Evolutionary conservation across 2,113 vertebrate species (phyloP), one percentile per base, ranked within the genome.

Genomic region (Passer domesticus): DNA sequence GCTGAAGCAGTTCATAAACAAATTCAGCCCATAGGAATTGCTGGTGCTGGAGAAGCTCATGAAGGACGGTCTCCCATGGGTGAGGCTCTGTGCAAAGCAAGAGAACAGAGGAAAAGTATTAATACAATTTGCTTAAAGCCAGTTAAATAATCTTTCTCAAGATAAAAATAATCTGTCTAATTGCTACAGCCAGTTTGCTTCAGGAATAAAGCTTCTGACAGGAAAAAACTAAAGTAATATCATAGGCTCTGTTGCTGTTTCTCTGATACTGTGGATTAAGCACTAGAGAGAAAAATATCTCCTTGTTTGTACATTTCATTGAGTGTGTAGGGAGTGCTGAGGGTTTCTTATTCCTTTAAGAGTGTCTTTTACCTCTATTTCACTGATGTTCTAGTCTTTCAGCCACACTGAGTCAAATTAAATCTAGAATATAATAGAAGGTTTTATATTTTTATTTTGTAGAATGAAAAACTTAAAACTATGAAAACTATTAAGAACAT

Each of bases 1-100:
- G 4, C 20, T 82, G 59, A 16, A 53, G 49, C 6, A 43, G 25
- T 16, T 67, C 8, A 39, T 31, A 27, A 68, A 35, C 7, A 24
- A 43, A 73, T 9, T 7, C 41, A 68, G 13, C 22, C 21, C 3
- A 1, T 4, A 33, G 31, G 27, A 47, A 60, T 31, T 59, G 37
- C 6, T 20, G 7, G 47, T 0, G 1, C 2, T 55, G 60, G 53
- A 55, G 47, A 68, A 33, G 33, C n/a, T 37, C 10, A 18, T 21
- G 31, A 3, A 62, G 27, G 15, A 49, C 0, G 1, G 19, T 28
- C 2, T 80, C 13, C 11, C 22, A 28, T 30, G 19, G 7, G 11
- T 55, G 41, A 31, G 11, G 10, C 15, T 19, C 11, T 7, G 11
- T 35, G 19, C 3, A 24, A 27, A 68, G 10, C 28, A 46, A n/a